These are phyloP conservation scores for Glaucopsyche alexis DNA, from an alignment of 2,888 invertebrate genomes.

Conservation along the genomic window DNA sequence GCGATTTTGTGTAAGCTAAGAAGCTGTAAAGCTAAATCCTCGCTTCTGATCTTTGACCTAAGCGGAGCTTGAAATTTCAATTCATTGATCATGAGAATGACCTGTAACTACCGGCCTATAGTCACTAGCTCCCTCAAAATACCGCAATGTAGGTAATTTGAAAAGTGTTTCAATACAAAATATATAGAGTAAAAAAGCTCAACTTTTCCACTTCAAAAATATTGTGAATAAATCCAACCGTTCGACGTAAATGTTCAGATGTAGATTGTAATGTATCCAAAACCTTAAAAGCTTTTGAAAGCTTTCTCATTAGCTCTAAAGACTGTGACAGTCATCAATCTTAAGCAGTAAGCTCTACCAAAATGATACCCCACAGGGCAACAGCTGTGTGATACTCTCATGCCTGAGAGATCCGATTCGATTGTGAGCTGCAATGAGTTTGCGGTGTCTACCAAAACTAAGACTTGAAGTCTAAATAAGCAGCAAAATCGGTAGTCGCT, in stretches of 20 bases:
- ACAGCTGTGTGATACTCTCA: neutral
- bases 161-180: neutral
- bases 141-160: neutral
- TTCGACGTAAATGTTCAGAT: neutral
- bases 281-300: neutral
- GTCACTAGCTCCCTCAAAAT: no score
- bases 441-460: no score
- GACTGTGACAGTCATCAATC: neutral
- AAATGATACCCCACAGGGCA: neutral
- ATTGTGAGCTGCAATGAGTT: no score
- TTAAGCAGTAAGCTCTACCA: neutral
- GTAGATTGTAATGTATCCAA: neutral
- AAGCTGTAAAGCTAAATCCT: neutral
- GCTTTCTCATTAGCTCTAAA: neutral
- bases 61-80: neutral
- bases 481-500: neutral
- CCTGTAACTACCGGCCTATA: no score
- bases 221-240: neutral
- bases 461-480: neutral
- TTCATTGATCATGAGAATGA: neutral
- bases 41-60: neutral
- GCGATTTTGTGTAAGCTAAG: conserved; percentile 5
- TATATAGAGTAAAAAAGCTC: neutral
- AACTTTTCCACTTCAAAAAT: neutral
- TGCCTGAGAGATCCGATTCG: no score